phyloP scores from a whole-genome alignment of 1,140 invertebrate species.

The Octopus bimaculoides region DNA sequence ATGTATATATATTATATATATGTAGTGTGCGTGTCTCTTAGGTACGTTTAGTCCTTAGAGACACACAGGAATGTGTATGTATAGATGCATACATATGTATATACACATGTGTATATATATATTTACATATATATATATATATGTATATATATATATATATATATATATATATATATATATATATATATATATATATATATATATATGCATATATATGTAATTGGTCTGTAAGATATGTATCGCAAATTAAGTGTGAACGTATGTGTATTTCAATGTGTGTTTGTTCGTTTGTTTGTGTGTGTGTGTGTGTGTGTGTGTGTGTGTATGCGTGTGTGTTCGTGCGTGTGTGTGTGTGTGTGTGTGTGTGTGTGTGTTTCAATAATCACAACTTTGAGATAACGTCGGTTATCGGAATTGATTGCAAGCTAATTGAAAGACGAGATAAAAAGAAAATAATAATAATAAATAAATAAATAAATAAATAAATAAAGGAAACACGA shows the following conservation, averaged over 20 bases:
- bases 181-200: conserved; percentile 4
- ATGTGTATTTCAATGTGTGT: background rate
- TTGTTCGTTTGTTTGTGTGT: background rate
- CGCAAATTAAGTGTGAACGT: background rate
- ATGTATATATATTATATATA: background rate
- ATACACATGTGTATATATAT: background rate
- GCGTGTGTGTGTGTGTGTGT: too few species aligned
- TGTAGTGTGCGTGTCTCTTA: background rate
- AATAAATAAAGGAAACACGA: background rate
- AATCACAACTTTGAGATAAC: too few species aligned
- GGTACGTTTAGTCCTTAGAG: background rate
- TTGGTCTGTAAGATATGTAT: background rate
- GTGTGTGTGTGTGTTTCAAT: background rate
- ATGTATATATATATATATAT: background rate
- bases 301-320: background rate
- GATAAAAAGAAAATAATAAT: too few species aligned
- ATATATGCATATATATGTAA: conserved; percentile 2
- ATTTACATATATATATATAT: background rate
- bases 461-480: too few species aligned
- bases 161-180: conserved; percentile 4
- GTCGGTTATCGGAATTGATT: too few species aligned
- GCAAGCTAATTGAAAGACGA: too few species aligned
- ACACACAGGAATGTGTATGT: background rate
- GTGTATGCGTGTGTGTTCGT: background rate
- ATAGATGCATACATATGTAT: background rate